Evolutionary conservation across 2,888 invertebrate genomes (phyloP), one percentile per base, ranked within the genome.

Genomic region (Parascotia fuliginaria): DNA sequence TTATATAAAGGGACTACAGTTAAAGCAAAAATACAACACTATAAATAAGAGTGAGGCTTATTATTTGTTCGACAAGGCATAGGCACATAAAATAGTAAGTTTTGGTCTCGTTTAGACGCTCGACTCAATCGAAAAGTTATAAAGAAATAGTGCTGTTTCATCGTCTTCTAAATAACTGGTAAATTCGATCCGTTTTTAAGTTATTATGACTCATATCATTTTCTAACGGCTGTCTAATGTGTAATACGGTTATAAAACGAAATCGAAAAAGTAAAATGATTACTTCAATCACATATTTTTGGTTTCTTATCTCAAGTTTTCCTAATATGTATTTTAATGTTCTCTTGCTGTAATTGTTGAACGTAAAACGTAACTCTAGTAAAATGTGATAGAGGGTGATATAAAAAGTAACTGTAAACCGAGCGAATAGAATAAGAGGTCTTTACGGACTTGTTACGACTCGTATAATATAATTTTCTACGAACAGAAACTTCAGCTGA

Each of bases 81-180:
- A n/a, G n/a, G n/a, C n/a, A n/a, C n/a, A n/a, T n/a, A n/a, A n/a
- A n/a, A n/a, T n/a, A n/a, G 82, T 77, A 82, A 79, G 70, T 65
- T 65, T 59, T 71, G 72, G 76, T 66, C 72, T 77, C 65, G 73
- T 65, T 75, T 49, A 61, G 41, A 62, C 51, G 51, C 42, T 55
- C 64, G 65, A 75, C 73, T 74, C 73, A 73, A 78, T 77, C 62
- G 77, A 73, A 79, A 74, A 75, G 70, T 77, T 81, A 81, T 83
- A 80, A 80, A 83, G 77, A 73, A 76, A 77, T 78, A 65, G 70
- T 71, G 83, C 85, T 74, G 81, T 65, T 70, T 83, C 85, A 82
- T 79, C 83, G 75, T 79, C 72, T 85, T 81, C 66, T 79, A 82
- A 83, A 81, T 82, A 83, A 79, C 75, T 73, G 65, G 61, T 55